Evolutionary conservation across 2,797 vertebrate genomes (phyloP).

Genomic region (Muraenolepis orangiensis): DNA sequence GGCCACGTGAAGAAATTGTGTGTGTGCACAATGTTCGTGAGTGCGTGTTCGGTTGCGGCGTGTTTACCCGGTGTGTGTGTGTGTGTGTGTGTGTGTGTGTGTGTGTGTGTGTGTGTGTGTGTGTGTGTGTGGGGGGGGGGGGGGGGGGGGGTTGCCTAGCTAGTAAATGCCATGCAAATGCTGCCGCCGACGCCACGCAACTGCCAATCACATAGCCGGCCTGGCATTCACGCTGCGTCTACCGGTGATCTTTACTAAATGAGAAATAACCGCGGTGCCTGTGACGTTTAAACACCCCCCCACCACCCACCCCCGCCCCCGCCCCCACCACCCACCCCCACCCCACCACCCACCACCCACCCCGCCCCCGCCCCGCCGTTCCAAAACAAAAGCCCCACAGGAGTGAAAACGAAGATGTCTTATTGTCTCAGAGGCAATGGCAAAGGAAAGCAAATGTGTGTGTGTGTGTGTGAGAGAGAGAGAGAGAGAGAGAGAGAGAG

Average conservation of each 20-base stretch:
- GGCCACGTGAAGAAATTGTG: background rate
- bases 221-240: conserved; percentile 98
- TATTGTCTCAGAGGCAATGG: conserved; percentile 63
- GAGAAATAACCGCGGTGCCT: conserved; percentile 90
- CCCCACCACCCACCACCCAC: no score
- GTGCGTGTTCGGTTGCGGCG: conserved; percentile 52
- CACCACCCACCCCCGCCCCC: conserved; percentile 69
- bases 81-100: no score
- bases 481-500: no score
- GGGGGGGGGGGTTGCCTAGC: conserved; percentile 35
- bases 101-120: no score
- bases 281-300: conserved; percentile 86
- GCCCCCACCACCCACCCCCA: conserved; percentile 72
- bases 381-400: conserved; percentile 66
- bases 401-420: conserved; percentile 70
- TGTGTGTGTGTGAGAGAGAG: conserved; percentile 14
- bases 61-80: conserved; percentile 76
- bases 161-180: conserved; percentile 99
- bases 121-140: conserved; percentile 69
- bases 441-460: conserved; percentile 70
- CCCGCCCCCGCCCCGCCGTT: conserved; percentile 71
- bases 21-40: background rate
- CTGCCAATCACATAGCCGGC: conserved; percentile 88
- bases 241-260: conserved; percentile 95
- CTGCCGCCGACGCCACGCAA: conserved; percentile 88